Percentiles rank a stretch among this genome's conserved stretches.
These are phyloP conservation scores for Drosophila borealis DNA, from an alignment of 2,888 invertebrate species.

Conservation along the genomic window DNA sequence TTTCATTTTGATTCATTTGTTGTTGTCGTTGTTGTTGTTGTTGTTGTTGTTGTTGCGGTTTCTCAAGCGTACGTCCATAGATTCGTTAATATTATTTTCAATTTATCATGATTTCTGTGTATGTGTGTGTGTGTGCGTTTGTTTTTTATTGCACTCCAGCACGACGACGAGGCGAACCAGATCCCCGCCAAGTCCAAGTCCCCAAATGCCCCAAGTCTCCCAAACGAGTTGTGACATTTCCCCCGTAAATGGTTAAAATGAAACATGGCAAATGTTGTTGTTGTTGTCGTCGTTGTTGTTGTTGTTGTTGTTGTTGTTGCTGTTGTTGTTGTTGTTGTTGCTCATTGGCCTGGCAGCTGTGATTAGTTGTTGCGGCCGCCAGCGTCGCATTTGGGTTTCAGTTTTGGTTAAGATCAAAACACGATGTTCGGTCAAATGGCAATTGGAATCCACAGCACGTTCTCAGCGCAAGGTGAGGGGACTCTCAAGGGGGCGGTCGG, in stretches of 20 bases:
- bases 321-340: constrained; percentile 24
- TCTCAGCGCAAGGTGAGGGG: constrained; percentile 16
- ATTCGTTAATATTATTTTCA: constrained; percentile 61
- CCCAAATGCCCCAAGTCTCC: constrained; percentile 31
- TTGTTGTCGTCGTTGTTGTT: constrained; percentile 24
- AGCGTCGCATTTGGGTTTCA: constrained; percentile 66
- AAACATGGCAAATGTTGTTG: constrained; percentile 61
- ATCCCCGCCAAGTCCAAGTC: constrained; percentile 46
- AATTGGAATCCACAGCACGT: constrained; percentile 71
- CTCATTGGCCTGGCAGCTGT: constrained; percentile 53
- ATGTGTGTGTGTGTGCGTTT: constrained; percentile 15
- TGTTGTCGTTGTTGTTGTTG: constrained; percentile 30
- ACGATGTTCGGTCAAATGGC: constrained; percentile 61
- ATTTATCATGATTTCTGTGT: constrained; percentile 61
- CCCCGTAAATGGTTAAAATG: constrained; percentile 76
- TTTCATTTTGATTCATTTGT: constrained; percentile 67
- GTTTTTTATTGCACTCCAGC: constrained; percentile 47
- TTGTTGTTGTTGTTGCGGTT: constrained; percentile 39
- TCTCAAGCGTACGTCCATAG: constrained; percentile 48
- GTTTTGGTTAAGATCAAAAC: constrained; percentile 69
- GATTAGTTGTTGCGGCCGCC: constrained; percentile 58
- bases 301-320: constrained; percentile 12
- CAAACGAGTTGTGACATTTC: constrained; percentile 77
- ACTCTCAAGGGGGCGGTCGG: neutral
- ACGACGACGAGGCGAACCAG: constrained; percentile 67